Conservation (phyloP, 2,888 invertebrate species). For the Pantelozetes paolii region DNA sequence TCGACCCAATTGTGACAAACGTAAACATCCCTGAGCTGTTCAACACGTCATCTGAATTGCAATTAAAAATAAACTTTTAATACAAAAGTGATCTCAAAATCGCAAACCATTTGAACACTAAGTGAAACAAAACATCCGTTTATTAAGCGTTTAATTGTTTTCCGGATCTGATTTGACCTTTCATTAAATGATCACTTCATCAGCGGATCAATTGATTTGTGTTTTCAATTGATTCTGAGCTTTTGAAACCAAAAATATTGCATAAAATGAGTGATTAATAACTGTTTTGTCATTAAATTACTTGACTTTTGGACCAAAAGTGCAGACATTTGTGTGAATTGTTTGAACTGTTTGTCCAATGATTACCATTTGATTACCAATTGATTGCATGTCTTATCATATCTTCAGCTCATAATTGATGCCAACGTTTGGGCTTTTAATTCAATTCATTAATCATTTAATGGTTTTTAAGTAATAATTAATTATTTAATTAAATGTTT, state of each 20-base stretch:
- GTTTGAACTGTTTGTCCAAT: background rate
- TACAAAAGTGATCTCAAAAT: background rate
- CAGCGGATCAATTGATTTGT: background rate
- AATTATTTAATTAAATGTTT: no score
- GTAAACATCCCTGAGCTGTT: background rate
- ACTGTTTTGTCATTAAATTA: background rate
- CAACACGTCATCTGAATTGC: background rate
- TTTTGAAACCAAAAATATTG: background rate
- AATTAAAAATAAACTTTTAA: no score
- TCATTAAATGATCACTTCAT: background rate
- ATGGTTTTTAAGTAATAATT: no score
- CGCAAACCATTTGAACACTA: background rate
- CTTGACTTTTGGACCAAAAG: background rate
- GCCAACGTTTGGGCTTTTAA: background rate
- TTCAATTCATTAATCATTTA: no score
- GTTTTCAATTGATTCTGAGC: background rate
- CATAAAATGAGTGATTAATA: background rate
- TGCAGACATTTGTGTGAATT: background rate
- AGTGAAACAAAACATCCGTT: no score
- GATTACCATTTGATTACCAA: background rate
- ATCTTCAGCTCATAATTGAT: background rate
- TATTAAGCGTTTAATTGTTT: background rate
- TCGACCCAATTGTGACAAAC: no score
- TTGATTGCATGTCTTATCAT: background rate
- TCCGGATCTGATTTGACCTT: background rate